Base-by-base conservation (phyloP, 2,888 invertebrate genomes). In the Meandrusa payeni region DNA sequence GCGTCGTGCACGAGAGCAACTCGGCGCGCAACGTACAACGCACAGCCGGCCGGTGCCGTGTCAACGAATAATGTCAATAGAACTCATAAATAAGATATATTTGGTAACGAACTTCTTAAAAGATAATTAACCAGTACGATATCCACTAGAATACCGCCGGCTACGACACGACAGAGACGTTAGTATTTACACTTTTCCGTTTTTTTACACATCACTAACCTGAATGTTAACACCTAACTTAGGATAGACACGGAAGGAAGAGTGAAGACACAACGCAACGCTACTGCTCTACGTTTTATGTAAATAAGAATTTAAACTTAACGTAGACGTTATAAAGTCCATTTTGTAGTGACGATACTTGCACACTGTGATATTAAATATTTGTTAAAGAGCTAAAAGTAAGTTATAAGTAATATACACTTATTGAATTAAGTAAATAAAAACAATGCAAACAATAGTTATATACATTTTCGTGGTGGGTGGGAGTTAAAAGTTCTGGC, bases 31-130 rank as follows among this genome's bases (percentile, higher is more conserved):
- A 41, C 28, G 41, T 28, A 23, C 15, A 7, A 2, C 22, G 20
- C 9, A 1, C 32, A 7, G 12, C 22, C 28, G 36, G 23, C 5
- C 17, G 29, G 34, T 28, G 29, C 27, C 34, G 48, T 42, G 48
- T 43, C 56, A 57, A 57, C 61, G 47, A 43, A 53, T 53, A 58
- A 59, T 51, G 53, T 58, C 59, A 53, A 43, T 58, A 64, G 57
- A 65, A 67, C 68, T 61, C 71, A 76, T 76, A 79, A 85, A 83
- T 85, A 85, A 68, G 79, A 79, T 77, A 86, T 87, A 86, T 87
- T 87, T 87, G 87, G 87, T 87, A 87, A 87, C 87, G 52, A 82
- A 85, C 77, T 80, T 76, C 82, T 82, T 72, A 75, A 43, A 64
- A 68, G 66, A 63, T 70, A 67, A 62, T 51, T 50, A 58, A 51